Conservation (phyloP, 2,797 vertebrate species). For the Nyctalus aviator region DNA sequence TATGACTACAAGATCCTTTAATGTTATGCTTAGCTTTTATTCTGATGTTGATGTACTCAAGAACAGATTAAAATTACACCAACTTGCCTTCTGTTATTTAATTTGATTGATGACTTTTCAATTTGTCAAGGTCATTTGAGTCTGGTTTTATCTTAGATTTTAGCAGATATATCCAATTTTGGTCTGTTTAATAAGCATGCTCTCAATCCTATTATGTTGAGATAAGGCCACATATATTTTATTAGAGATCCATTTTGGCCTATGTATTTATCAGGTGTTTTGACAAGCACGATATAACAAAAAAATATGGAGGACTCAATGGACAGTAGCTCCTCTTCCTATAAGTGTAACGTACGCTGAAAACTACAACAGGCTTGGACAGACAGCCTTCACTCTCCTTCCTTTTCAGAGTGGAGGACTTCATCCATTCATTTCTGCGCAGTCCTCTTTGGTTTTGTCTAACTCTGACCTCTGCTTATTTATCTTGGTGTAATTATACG, state of each 20-base stretch:
- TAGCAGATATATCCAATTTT: conserved; percentile 37
- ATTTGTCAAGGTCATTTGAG: conserved; percentile 52
- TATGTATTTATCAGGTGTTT: conserved; percentile 54
- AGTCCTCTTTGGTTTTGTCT: background rate
- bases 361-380: conserved; percentile 2
- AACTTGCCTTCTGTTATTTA: conserved; percentile 36
- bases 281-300: conserved; percentile 52
- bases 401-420: background rate
- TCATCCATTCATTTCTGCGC: background rate
- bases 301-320: background rate
- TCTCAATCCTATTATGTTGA: conserved; percentile 14
- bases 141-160: conserved; percentile 36
- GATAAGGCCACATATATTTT: conserved; percentile 39
- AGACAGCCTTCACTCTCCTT: background rate
- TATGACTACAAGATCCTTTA: background rate
- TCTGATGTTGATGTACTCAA: background rate
- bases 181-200: conserved; percentile 32
- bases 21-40: conserved; percentile 1
- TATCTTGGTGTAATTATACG: background rate
- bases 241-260: conserved; percentile 57
- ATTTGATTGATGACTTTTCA: conserved; percentile 35
- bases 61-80: conserved; percentile 42
- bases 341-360: background rate
- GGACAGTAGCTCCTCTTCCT: background rate
- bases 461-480: background rate